phyloP scores from a whole-genome alignment of 2,888 invertebrate genomes.

The Tetheella fluctuosa region DNA sequence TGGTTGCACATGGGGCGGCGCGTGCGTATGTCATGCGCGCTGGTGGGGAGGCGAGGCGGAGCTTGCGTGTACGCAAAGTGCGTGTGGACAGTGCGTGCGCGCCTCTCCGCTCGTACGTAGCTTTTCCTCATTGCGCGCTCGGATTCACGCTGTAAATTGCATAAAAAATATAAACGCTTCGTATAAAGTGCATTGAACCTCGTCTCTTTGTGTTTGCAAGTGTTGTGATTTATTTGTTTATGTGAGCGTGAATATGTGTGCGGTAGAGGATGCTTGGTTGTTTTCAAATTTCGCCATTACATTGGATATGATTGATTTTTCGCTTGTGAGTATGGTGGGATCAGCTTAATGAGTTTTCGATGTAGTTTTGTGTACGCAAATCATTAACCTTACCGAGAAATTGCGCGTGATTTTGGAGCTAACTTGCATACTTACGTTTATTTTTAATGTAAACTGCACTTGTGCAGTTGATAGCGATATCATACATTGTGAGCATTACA shows the following conservation, averaged over 20 bases:
- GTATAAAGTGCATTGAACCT: constrained; percentile 34
- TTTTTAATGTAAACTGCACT: neutral
- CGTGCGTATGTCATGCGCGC: constrained; percentile 46
- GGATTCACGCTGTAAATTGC: constrained; percentile 19
- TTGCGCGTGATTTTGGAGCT: neutral
- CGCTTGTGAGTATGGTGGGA: constrained; percentile 49
- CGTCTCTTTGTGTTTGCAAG: constrained; percentile 32
- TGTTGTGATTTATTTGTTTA: constrained; percentile 30
- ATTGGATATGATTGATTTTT: constrained; percentile 52
- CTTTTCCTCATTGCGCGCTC: constrained; percentile 34
- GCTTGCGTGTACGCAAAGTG: constrained; percentile 73
- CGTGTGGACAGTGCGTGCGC: constrained; percentile 72
- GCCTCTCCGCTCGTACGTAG: constrained; percentile 52
- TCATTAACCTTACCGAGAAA: constrained; percentile 19
- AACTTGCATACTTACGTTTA: neutral
- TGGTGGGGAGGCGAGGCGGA: constrained; percentile 59
- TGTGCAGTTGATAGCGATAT: neutral
- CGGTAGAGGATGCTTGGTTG: constrained; percentile 53
- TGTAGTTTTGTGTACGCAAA: constrained; percentile 19
- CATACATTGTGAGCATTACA: neutral
- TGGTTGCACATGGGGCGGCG: constrained; percentile 56
- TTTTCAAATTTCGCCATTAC: constrained; percentile 50
- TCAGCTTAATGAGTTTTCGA: constrained; percentile 9
- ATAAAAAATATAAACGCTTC: constrained; percentile 21
- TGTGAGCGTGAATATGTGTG: constrained; percentile 48